Base-by-base conservation (phyloP, 2,797 vertebrate genomes). In the Ficedula albicollis region DNA sequence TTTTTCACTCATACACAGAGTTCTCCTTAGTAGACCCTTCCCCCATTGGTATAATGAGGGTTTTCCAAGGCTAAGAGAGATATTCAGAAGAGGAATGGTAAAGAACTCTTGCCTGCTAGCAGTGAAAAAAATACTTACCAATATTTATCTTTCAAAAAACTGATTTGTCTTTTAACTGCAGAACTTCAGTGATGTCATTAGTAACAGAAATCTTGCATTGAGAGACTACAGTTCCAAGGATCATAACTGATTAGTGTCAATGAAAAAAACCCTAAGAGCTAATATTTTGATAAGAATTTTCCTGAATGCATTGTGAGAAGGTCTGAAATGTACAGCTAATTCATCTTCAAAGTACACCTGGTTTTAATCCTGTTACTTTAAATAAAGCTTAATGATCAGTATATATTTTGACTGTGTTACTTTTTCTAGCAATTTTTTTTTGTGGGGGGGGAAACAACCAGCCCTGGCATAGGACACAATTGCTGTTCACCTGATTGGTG, bases 221-320 rank as follows among this genome's bases (percentile, higher is more conserved):
- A 91, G 34, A 93, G 10, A 66, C 34, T 76, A 13, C 29, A 79
- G 74, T 78, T 92, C 79, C 64, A 82, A 80, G 63, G 80, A 87
- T 25, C 68, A 16, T 66, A 64, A 63, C 78, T 88, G 73, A 94
- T 91, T 94, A 91, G 95, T 60, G 44, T 69, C 85, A 93, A 32
- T 34, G 32, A 21, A 62, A 52, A 70, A 91, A 87, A 85, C 59
- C 4, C n/a, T 43, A 49, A 81, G 34, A 96, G 59, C 8, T n/a
- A 90, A 20, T 58, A 87, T 95, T 97, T 92, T 93, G 68, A 73
- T 81, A 94, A 94, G 95, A 94, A 79, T 48, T 67, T 74, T 90
- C 72, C 67, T n/a, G 69, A 96, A 95, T 85, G n/a, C 36, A 88
- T 93, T 94, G 36, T 91, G 72, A 94, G 59, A 39, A 94, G 55